Base-by-base conservation (phyloP, 2,888 invertebrate genomes). In the Cheilosia vernalis region DNA sequence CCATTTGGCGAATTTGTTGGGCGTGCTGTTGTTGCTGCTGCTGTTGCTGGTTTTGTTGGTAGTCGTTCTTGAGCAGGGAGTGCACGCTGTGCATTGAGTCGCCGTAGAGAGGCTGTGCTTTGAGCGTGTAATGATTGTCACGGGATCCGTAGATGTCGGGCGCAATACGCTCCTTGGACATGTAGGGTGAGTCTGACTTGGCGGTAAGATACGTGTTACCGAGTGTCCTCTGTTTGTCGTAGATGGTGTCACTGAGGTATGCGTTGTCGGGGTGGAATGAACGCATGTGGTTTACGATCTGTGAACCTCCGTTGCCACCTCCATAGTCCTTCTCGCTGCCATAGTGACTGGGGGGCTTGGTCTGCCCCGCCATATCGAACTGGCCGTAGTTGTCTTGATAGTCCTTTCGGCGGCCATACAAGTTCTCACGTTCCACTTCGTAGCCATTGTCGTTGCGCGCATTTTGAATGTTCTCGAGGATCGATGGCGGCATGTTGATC, bases 401-500 rank as follows among this genome's bases (percentile, higher is more conserved):
- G n/a, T 91, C 91, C 13, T 90, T 90, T n/a, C 90, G 89, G 1
- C 90, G 88, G 0, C 90, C 90, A 67, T 91, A 91, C 5, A 91
- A 74, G 60, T 89, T 90, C 60, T 92, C 92, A 9, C 90, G 89
- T 72, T 89, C 89, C 61, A 89, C 87, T 49, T 89, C 89, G 72
- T 90, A 90, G 76, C 90, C 89, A 19, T 90, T 90, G 15, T 89
- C 89, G 10, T 93, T 93, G 67, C 94, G 94, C 0, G 93, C 93
- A 77, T 94, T 94, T 80, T 94, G 94, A 0, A 94, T 93, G 88
- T 94, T 94, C 89, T 94, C 94, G 66, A 93, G 88, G 55, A 94
- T 93, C 4, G 94, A 93, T 0, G 94, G 94, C 81, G 93, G 93
- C 90, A 93, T 92, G 73, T 91, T 92, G 61, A 92, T 91, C 88